Base-by-base conservation (phyloP, 2,797 vertebrate genomes). In the Acrocephalus scirpaceus region DNA sequence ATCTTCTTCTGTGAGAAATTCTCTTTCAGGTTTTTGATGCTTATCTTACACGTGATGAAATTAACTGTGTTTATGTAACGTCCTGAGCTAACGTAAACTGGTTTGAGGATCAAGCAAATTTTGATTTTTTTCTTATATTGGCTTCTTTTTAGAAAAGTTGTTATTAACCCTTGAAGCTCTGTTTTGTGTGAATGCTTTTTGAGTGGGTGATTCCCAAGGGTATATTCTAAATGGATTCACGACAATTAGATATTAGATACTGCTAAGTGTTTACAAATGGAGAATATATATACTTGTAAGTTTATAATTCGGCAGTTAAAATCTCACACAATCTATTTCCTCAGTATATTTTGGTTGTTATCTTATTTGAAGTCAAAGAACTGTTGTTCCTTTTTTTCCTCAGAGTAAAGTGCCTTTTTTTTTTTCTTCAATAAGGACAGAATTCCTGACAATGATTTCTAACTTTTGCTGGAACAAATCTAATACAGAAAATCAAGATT, bases 261-360 rank as follows among this genome's bases (percentile, higher is more conserved):
- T 93, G 60, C 30, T 90, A 71, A 45, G 60, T 74, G 38, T 78
- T 88, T 94, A 62, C 88, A 79, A 84, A 65, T 85, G 25, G 72
- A 94, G 91, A 95, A 85, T 85, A 82, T 73, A 86, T 67, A 42
- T 56, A 65, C 30, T 69, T 89, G 16, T 81, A 89, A 94, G 80
- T 88, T 96, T 95, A 38, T 87, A 87, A 96, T 96, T 96, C 74
- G 94, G 9, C 22, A 48, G 73, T 90, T 94, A 90, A 73, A 72
- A 16, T 95, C 77, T 72, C 78, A 20, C 61, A 75, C 77, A 60
- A 44, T 81, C 74, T 92, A 23, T 86, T 95, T 96, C 58, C 42
- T 85, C 9, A 1, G 60, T 90, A 20, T 92, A 92, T 95, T 79
- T 96, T 92, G 70, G 61, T 66, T 90, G 23, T 70, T 95, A 56